phyloP scores from a whole-genome alignment of 2,797 vertebrate genomes.

The Spondyliosoma cantharus region DNA sequence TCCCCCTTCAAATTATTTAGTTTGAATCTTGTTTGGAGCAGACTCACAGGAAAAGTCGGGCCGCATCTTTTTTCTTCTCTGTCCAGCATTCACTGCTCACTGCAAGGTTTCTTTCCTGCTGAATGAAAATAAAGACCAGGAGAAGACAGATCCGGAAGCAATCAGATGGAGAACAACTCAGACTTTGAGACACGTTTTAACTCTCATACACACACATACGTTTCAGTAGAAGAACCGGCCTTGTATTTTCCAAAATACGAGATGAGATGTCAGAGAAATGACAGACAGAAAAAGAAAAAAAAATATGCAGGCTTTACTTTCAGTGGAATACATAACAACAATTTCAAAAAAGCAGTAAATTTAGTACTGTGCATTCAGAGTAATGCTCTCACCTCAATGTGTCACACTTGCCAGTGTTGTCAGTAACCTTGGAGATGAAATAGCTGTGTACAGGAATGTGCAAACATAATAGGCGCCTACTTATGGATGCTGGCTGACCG shows the following conservation, averaged over 20 bases:
- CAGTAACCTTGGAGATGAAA: constrained; percentile 71
- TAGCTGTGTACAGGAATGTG: constrained; percentile 2
- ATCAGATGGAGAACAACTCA: not conserved
- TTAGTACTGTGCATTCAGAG: not conserved
- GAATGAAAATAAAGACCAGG: not conserved
- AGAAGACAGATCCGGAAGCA: not conserved
- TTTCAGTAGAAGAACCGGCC: not conserved
- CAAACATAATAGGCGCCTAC: not conserved
- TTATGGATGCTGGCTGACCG: constrained; percentile 5
- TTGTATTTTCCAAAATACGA: not conserved
- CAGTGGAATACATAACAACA: not conserved
- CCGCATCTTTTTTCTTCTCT: constrained; percentile 37
- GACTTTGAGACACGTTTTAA: not conserved
- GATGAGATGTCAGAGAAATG: not conserved
- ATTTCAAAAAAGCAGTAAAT: not conserved
- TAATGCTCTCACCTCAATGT: constrained; percentile 39
- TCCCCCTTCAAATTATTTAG: not conserved
- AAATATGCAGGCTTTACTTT: not conserved
- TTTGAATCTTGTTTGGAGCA: not conserved
- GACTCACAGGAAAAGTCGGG: constrained; percentile 36
- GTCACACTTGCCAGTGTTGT: constrained; percentile 52
- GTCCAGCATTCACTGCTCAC: not conserved
- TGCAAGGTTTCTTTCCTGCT: not conserved
- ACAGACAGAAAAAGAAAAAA: not conserved
- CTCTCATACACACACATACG: not conserved